Evolutionary conservation across 2,797 vertebrate species (phyloP), one percentile per base, ranked within the genome.

Genomic region (Hybognathus amarus): DNA sequence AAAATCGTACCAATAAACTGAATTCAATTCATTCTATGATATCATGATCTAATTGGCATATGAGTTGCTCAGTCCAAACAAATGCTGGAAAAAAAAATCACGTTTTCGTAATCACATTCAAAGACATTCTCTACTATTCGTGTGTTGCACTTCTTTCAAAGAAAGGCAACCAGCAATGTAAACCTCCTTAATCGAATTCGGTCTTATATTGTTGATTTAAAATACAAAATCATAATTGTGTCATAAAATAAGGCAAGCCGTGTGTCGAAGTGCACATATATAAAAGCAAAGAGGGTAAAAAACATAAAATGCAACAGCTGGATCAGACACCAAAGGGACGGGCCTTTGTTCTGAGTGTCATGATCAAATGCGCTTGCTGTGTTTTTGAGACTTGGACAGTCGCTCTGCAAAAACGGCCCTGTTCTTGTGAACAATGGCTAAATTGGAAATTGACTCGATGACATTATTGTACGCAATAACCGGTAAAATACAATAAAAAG

Each of bases 191-290:
- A 74, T 45, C 33, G 38, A 71, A 83, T 77, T n/a, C 66, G 3
- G 27, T 61, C 59, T 61, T 30, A 42, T 36, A 45, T 75, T 52
- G 30, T 78, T 54, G 68, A 47, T 79, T 82, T 36, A 80, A 73
- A 84, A 67, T 78, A 61, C 4, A 71, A 86, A 83, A 83, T 71
- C 56, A 82, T 42, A 76, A 36, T 24, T 56, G 71, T 68, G 33
- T 66, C 73, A 66, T 70, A 77, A 79, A 77, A 64, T 81, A 82
- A 82, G 83, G 47, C 40, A 70, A 64, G 42, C 74, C 13, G 63
- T 64, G 71, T 63, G 77, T 38, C 61, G 24, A 38, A 63, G 61
- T 50, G 66, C 79, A 84, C 38, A 47, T 71, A 52, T 73, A 79
- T 63, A 59, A 84, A 77, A 83, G 47, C 38, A 61, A 67, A 22